Conservation (phyloP, 2,888 invertebrate species). For the Oligia fasciuncula region DNA sequence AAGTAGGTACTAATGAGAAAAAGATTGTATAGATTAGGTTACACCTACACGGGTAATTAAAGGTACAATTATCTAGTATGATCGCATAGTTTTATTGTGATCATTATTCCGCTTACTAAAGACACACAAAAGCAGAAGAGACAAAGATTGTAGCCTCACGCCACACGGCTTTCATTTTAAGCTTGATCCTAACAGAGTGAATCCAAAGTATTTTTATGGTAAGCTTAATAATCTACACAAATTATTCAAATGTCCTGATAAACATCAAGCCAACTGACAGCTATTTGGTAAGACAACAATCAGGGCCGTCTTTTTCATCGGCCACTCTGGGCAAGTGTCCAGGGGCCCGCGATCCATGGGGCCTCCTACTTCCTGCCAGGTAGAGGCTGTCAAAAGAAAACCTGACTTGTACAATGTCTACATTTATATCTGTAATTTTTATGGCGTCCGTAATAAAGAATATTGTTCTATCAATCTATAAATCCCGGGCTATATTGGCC, state of each 20-base stretch:
- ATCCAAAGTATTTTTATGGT: not conserved
- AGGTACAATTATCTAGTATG: not conserved
- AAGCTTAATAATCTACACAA: not conserved
- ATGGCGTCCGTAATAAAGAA: too few relatives aligned
- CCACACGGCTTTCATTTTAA: not conserved
- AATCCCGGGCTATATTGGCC: not conserved
- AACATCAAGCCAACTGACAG: not conserved
- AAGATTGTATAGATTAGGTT: not conserved
- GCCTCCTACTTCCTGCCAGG: not conserved
- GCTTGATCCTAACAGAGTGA: not conserved
- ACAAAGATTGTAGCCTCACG: not conserved
- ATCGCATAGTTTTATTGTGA: not conserved
- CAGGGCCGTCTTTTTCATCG: not conserved
- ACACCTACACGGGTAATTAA: too few relatives aligned
- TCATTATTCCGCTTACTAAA: conserved; percentile 1
- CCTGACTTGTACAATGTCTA: not conserved
- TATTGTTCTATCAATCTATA: too few relatives aligned
- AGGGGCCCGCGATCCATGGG: not conserved
- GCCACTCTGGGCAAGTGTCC: not conserved
- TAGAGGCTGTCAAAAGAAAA: not conserved
- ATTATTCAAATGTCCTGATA: not conserved
- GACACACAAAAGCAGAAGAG: not conserved
- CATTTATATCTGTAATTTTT: too few relatives aligned
- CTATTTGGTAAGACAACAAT: not conserved
- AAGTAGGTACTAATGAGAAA: not conserved